Evolutionary conservation across 1,140 invertebrate genomes (phyloP), one percentile per base, ranked within the genome.

Genomic region (Polypedilum pembai): DNA sequence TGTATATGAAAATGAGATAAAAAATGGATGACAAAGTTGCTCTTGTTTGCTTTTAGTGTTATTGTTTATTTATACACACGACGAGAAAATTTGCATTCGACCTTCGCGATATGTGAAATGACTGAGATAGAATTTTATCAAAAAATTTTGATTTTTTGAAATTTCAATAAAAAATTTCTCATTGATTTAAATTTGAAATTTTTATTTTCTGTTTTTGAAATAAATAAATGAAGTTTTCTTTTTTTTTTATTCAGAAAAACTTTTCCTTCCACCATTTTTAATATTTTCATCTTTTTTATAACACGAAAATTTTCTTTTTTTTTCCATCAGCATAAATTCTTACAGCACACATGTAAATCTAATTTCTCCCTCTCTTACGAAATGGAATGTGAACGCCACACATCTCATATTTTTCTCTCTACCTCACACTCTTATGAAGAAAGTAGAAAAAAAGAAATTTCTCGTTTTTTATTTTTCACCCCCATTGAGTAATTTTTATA

Each of bases 281-380:
- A 33, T 33, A 33, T 33, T 33, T 33, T 33, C 24, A 33, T 33
- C 5, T 33, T 33, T 33, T 33, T 33, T n/a, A n/a, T n/a, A n/a
- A 5, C 24, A 33, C 24, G 5, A 33, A 33, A 33, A 56, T 56
- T 56, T 56, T 56, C 45, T 4, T 56, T n/a, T 56, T 56, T 15
- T 56, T 56, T 56, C 12, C 45, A 56, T 56, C 45, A 56, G 45
- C 45, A 56, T 56, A 56, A 56, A 56, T 56, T 56, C n/a, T 56
- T 56, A 56, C 45, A 56, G 10, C 45, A 56, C 45, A 56, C 45
- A 56, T 56, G 45, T 56, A 56, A 56, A 56, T 56, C 45, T 56
- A 56, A 56, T 56, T 56, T 56, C 12, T 56, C n/a, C 45, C 45
- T 56, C n/a, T 56, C 15, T 56, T 15, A 15, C 45, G 24, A 33